Percentiles rank a stretch among this genome's conserved stretches.
Evolutionary conservation across 2,888 invertebrate species (phyloP).

Genomic region (Cephalotes varians): DNA sequence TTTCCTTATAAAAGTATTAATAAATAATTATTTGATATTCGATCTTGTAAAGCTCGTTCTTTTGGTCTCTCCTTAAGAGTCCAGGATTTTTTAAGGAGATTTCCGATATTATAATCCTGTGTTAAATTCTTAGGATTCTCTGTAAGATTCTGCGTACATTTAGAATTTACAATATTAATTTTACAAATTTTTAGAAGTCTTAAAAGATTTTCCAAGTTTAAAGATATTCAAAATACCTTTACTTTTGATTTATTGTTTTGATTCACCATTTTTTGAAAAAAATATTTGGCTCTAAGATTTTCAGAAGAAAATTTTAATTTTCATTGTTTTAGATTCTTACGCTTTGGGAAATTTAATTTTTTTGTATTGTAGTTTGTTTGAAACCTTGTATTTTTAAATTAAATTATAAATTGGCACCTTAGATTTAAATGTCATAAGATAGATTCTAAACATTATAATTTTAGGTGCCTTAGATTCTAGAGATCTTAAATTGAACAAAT

Average conservation of each 20-base stretch:
- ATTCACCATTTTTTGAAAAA: too few relatives aligned
- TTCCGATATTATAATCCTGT: neutral
- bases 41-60: too few relatives aligned
- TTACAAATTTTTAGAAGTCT: constrained; percentile 4
- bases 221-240: neutral
- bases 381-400: neutral
- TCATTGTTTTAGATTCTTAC: neutral
- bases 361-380: neutral
- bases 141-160: neutral
- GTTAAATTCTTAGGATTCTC: neutral
- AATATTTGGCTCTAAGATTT: neutral
- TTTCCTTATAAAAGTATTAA: too few relatives aligned
- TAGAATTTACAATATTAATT: constrained; percentile 15
- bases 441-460: neutral
- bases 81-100: neutral
- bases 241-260: neutral
- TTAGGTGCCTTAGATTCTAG: constrained; percentile 32
- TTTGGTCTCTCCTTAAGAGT: too few relatives aligned
- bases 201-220: neutral
- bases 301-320: neutral
- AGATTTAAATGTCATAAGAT: constrained; percentile 10
- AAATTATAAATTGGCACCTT: neutral
- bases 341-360: neutral
- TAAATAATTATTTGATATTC: too few relatives aligned
- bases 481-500: neutral